Conservation (phyloP, 1,140 invertebrate species). For the Lepidotrigona ventralis region DNA sequence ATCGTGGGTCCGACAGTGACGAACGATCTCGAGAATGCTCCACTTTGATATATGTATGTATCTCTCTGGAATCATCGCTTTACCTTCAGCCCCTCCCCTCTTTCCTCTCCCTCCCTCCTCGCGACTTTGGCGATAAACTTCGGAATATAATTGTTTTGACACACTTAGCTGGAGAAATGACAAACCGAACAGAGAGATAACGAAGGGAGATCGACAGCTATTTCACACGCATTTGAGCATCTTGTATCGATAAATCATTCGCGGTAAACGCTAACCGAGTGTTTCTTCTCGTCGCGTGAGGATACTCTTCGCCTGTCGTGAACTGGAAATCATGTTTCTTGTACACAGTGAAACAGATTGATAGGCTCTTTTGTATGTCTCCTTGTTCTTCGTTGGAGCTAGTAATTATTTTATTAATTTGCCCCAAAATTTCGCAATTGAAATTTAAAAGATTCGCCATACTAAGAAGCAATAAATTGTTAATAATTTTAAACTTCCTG, state of each 20-base stretch:
- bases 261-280: background rate
- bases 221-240: slow-evolving; percentile 28
- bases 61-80: slow-evolving; percentile 10
- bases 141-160: slow-evolving; percentile 52
- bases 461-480: too few species aligned
- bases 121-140: slow-evolving; percentile 31
- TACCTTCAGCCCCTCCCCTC: slow-evolving; percentile 26
- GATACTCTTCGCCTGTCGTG: background rate
- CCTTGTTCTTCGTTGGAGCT: background rate
- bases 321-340: background rate
- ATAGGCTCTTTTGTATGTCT: too few species aligned
- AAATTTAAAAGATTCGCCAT: too few species aligned
- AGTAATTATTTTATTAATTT: background rate
- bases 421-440: too few species aligned
- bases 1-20: slow-evolving; percentile 25
- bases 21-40: slow-evolving; percentile 35
- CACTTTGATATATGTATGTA: slow-evolving; percentile 22
- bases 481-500: too few species aligned
- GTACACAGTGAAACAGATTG: too few species aligned
- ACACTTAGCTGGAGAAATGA: slow-evolving; percentile 41
- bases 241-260: slow-evolving; percentile 7
- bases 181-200: slow-evolving; percentile 19
- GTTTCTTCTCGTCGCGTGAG: background rate
- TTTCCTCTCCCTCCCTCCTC: background rate
- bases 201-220: slow-evolving; percentile 23